phyloP scores from a whole-genome alignment of 1,140 invertebrate species.

The Hylyphantes graminicola region DNA sequence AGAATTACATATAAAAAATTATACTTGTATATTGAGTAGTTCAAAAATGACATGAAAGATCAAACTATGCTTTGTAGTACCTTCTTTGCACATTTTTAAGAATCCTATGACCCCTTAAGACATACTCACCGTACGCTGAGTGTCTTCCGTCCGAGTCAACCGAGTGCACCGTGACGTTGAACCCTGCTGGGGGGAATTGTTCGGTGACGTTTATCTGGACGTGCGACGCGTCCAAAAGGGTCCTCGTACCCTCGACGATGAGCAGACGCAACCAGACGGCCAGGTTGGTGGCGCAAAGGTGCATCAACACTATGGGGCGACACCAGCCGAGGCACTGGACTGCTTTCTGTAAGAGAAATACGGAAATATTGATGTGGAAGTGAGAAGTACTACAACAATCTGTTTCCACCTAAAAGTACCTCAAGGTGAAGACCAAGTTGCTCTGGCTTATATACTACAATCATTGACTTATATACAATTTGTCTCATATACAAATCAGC shows the following conservation, averaged over 20 bases:
- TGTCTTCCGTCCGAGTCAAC: slow-evolving; percentile 52
- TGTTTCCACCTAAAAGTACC: no score
- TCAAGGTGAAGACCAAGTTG: no score
- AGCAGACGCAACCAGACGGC: slow-evolving; percentile 74
- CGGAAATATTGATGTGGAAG: not conserved
- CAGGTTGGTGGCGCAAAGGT: slow-evolving; percentile 74
- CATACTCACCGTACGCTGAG: slow-evolving; percentile 49
- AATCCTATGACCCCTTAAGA: no score
- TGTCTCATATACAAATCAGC: no score
- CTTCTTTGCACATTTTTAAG: no score
- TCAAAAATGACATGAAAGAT: no score
- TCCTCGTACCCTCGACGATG: slow-evolving; percentile 72
- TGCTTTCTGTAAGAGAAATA: slow-evolving; percentile 60
- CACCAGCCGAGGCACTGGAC: slow-evolving; percentile 61
- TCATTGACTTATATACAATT: no score
- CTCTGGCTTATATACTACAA: no score
- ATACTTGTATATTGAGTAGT: no score
- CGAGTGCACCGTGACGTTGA: slow-evolving; percentile 55
- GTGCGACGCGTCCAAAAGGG: slow-evolving; percentile 64
- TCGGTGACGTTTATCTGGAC: slow-evolving; percentile 24
- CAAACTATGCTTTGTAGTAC: no score
- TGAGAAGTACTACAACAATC: no score
- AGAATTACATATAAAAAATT: no score
- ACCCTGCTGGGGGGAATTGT: slow-evolving; percentile 48
- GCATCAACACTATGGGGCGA: slow-evolving; percentile 73